Conservation (phyloP, 2,797 vertebrate species). For the Poeciliopsis paucimaculata region DNA sequence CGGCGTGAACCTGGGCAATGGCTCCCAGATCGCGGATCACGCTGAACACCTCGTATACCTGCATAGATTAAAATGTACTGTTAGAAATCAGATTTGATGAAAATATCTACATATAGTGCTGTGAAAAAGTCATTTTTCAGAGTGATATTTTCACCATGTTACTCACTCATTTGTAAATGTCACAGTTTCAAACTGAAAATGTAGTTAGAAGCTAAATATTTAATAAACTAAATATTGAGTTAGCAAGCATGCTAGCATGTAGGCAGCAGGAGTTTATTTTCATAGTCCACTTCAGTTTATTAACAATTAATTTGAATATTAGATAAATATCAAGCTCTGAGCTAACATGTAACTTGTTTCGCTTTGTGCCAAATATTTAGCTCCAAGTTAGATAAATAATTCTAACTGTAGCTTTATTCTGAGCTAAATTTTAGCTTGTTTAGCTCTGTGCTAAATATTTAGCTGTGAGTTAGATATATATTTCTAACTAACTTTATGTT, state of each 20-base stretch:
- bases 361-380: no score
- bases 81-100: neutral
- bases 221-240: neutral
- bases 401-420: no score
- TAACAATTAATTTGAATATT: neutral
- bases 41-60: slow-evolving; percentile 97
- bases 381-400: no score
- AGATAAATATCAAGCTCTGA: neutral
- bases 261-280: neutral
- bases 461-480: no score
- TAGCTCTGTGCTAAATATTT: no score
- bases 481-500: no score
- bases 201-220: neutral
- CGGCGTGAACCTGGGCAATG: slow-evolving; percentile 95
- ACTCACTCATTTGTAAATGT: neutral
- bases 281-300: neutral
- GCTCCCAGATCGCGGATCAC: slow-evolving; percentile 96
- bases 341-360: no score
- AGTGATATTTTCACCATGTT: neutral
- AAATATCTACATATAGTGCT: neutral
- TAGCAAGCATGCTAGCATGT: neutral
- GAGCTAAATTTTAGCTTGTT: no score
- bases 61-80: slow-evolving; percentile 11
- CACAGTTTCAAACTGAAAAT: neutral
- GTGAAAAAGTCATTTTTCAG: neutral